Base-by-base conservation (phyloP, 2,113 vertebrate genomes). In the Vidua macroura region DNA sequence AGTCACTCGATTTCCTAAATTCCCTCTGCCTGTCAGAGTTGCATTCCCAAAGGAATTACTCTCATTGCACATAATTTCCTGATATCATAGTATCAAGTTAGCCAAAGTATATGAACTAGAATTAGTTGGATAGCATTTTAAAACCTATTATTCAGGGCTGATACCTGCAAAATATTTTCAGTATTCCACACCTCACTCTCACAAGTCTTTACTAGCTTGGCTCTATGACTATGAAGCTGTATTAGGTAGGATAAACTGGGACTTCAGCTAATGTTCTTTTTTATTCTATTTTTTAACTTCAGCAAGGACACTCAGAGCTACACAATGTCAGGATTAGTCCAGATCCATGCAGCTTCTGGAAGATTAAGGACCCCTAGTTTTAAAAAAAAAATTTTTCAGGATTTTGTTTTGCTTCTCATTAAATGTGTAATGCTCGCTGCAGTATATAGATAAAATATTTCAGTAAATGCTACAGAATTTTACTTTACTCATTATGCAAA, bases 111-210 rank as follows among this genome's bases (percentile, higher is more conserved):
- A 30, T 55, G 22, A 87, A 66, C 16, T 64, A 69, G 58, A 64
- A 85, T 84, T 56, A 60, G 12, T 77, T 60, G 66, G 51, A 31
- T 33, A 70, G 31, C 39, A 41, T 88, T 91, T 74, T 52, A 56
- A 81, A 64, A 46, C 25, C 20, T 72, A 1, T 73, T 53, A 58
- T 53, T 27, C 22, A 8, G 31, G 52, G n/a, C 30, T 58, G 59
- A 53, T 66, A 43, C 41, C n/a, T 67, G 58, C 24, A 76, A 75
- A 62, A 33, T 19, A 25, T 62, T 72, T 52, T 58, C 39, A 63
- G 2, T 59, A 15, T 35, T 55, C 30, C 1, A 0, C 10, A 76
- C 11, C 7, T 66, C 0, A 0, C 9, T 43, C 24, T 80, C 58
- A 4, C 52, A 56, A 8, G 13, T 49, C 51, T 63, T 41, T 46